Evolutionary conservation across 2,113 vertebrate species (phyloP).

Genomic region (Ictalurus punctatus): DNA sequence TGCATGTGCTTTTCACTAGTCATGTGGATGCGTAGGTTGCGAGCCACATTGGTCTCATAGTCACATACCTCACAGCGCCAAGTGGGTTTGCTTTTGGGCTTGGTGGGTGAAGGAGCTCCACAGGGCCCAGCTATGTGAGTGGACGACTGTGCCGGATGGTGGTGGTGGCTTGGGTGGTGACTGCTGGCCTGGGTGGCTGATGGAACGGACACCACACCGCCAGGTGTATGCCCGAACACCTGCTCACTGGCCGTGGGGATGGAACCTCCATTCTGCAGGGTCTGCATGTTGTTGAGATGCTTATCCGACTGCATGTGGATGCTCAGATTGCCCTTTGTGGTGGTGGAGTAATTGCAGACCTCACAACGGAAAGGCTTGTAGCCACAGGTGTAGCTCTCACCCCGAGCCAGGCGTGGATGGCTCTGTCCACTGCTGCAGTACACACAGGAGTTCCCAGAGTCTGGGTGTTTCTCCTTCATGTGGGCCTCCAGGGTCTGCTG

Average conservation of each 20-base stretch:
- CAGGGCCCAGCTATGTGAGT: conserved; percentile 85
- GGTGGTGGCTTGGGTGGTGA: conserved; percentile 76
- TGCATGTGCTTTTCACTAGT: conserved; percentile 99
- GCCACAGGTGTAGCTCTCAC: conserved; percentile 98
- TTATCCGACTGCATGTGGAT: conserved; percentile 99
- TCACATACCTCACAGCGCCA: conserved; percentile 99
- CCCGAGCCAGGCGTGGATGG: conserved; percentile 93
- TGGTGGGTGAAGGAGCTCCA: conserved; percentile 92
- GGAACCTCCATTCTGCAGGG: conserved; percentile 90
- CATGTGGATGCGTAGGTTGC: conserved; percentile 99
- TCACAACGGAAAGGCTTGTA: conserved; percentile 99
- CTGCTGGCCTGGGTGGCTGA: conserved; percentile 77
- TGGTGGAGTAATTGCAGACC: conserved; percentile 99
- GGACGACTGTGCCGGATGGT: conserved; percentile 74
- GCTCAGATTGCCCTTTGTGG: conserved; percentile 99
- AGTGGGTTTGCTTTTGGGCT: conserved; percentile 97
- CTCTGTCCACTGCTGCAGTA: conserved; percentile 96
- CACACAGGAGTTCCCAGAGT: conserved; percentile 89
- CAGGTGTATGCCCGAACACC: conserved; percentile 87
- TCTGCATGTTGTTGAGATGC: conserved; percentile 99
- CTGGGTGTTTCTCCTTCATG: conserved; percentile 99
- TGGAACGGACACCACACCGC: conserved; percentile 79
- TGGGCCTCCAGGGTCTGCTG: conserved; percentile 99
- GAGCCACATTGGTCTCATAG: conserved; percentile 97
- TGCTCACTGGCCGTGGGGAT: conserved; percentile 79